Evolutionary conservation across 2,113 vertebrate species (phyloP).

Genomic region (Colossoma macropomum): DNA sequence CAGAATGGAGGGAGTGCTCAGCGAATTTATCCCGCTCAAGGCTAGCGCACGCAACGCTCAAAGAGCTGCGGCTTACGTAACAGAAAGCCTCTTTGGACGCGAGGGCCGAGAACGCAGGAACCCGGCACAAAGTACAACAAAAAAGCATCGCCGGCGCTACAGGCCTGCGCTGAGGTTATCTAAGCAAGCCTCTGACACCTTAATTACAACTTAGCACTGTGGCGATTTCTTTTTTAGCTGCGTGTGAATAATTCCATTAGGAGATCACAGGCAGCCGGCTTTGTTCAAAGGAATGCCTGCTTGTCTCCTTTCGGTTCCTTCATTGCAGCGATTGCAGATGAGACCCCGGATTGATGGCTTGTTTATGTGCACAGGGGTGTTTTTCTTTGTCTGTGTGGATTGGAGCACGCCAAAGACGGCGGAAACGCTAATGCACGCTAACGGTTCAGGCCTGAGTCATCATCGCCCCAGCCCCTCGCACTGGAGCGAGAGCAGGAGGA

Average conservation of each 20-base stretch:
- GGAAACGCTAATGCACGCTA: slow-evolving; percentile 22
- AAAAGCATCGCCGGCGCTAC: neutral
- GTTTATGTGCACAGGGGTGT: slow-evolving; percentile 8
- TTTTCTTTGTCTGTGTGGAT: neutral
- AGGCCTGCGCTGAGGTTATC: slow-evolving; percentile 25
- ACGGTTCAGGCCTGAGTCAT: slow-evolving; percentile 44
- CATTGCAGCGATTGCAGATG: slow-evolving; percentile 26
- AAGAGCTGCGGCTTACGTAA: slow-evolving; percentile 18
- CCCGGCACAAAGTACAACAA: slow-evolving; percentile 15
- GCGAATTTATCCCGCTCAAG: slow-evolving; percentile 17
- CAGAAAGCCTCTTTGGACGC: slow-evolving; percentile 6
- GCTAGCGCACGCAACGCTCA: slow-evolving; percentile 2
- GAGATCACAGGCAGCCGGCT: slow-evolving; percentile 8
- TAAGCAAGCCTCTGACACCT: slow-evolving; percentile 27
- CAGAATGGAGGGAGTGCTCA: neutral
- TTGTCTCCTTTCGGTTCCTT: slow-evolving; percentile 24
- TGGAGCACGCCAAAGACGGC: neutral
- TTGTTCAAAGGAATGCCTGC: slow-evolving; percentile 12
- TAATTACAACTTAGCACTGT: slow-evolving; percentile 31
- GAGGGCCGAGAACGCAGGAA: neutral
- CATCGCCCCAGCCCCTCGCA: neutral
- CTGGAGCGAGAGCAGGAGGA: slow-evolving; percentile 31
- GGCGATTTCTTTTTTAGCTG: slow-evolving; percentile 21
- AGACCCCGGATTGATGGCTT: slow-evolving; percentile 10
- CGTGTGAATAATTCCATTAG: slow-evolving; percentile 35